A percentile compares a stretch with the other conserved stretches of the same genome.
Conservation (phyloP, 2,113 vertebrate genomes). For the Salminus brasiliensis region DNA sequence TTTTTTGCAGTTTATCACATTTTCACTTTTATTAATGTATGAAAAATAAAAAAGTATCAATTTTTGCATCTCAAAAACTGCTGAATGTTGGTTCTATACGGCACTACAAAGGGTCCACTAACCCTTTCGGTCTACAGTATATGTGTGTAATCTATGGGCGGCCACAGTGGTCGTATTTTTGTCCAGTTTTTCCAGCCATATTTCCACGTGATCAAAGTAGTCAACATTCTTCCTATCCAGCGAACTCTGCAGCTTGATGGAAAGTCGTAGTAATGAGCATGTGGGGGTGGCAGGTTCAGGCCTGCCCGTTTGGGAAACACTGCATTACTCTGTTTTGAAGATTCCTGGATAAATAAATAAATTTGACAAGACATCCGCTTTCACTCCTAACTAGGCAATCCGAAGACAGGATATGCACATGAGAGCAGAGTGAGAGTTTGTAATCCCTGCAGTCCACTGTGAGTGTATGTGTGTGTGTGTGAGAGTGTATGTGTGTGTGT, state of each 20-base stretch:
- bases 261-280: background rate
- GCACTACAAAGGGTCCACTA: too few relatives aligned
- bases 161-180: background rate
- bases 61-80: too few relatives aligned
- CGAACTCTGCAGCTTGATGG: background rate
- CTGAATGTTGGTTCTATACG: too few relatives aligned
- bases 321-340: background rate
- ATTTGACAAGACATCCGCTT: slow-evolving; percentile 14
- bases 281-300: background rate
- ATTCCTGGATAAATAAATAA: background rate
- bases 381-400: background rate
- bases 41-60: too few relatives aligned
- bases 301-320: background rate
- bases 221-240: background rate
- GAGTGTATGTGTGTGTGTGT: background rate
- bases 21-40: too few relatives aligned
- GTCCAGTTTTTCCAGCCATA: too few relatives aligned
- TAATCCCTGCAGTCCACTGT: slow-evolving; percentile 15
- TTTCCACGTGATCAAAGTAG: too few relatives aligned
- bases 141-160: too few relatives aligned
- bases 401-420: slow-evolving; percentile 24
- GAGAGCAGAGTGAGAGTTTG: slow-evolving; percentile 13
- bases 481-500: background rate
- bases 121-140: too few relatives aligned
- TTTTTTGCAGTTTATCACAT: too few relatives aligned